These are phyloP conservation scores for Bombus affinis DNA, from an alignment of 1,140 invertebrate species.

Conservation along the genomic window DNA sequence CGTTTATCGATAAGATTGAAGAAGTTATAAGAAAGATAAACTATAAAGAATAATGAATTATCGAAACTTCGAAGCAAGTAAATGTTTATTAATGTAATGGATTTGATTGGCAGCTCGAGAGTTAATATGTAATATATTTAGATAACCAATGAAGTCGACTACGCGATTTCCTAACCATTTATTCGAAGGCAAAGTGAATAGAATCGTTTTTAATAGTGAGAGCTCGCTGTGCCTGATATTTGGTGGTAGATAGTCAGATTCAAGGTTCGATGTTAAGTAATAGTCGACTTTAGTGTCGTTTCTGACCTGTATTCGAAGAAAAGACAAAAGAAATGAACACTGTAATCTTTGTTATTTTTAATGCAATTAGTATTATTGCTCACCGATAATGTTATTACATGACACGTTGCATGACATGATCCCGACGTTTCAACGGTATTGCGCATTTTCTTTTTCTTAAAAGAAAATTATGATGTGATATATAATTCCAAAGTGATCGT, in stretches of 20 bases:
- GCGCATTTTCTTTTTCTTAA: neutral
- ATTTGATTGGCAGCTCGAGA: neutral
- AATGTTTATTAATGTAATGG: neutral
- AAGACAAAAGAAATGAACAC: neutral
- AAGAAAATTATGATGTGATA: neutral
- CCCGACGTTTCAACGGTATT: neutral
- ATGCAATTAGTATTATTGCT: neutral
- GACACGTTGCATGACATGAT: neutral
- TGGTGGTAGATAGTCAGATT: neutral
- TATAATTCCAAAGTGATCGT: conserved; percentile 2
- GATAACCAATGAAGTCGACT: neutral
- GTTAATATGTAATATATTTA: neutral
- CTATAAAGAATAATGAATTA: neutral
- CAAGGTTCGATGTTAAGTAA: neutral
- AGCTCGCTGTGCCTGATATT: neutral
- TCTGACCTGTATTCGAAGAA: neutral
- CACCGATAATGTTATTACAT: neutral
- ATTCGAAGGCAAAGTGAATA: neutral
- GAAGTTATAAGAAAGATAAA: neutral
- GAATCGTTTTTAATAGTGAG: neutral
- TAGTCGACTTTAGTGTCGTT: neutral
- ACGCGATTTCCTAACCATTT: neutral
- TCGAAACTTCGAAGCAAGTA: neutral
- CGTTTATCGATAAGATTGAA: neutral
- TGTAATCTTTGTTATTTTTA: neutral